Evolutionary conservation across 64 coral and sea anemone genomes (phyloP), one percentile per base, ranked within the genome.

Genomic region (Actinia tenebrosa): DNA sequence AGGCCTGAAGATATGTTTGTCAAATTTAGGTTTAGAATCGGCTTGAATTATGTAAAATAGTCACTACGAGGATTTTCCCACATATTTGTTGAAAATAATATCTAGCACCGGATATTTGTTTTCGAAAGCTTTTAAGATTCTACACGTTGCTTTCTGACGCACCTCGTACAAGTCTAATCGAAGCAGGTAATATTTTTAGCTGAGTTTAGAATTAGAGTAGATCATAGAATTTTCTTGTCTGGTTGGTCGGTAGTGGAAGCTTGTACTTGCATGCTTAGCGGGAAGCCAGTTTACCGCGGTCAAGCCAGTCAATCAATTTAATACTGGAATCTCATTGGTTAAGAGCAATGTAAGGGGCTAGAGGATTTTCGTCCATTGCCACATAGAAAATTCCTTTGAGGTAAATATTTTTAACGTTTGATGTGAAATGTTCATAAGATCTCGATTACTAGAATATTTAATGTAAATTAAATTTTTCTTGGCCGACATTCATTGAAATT

Each of bases 231-330:
- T 75, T 75, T 43, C 69, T 75, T 3, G 69, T 75, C 69, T 22
- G 79, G 79, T 81, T 81, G 79, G 79, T 18, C 10, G 15, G 44
- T 25, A 79, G 77, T 79, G 15, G 16, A 37, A 46, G 18, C 77
- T 43, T 45, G 30, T 46, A 17, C 15, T 53, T 53, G 22, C 50
- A 81, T 53, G 22, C 79, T 53, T 81, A 81, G 79, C 79, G 79
- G 79, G 79, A 81, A 81, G 79, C 45, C 79, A 81, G 45, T 20
- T 79, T 44, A 17, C 17, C 53, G 79, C 22, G 16, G 79, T 53
- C 16, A 18, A 53, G 45, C 46, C 16, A 81, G 79, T 81, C 79
- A 81, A 81, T 81, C 79, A 81, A 81, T 50, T 81, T 81, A 47
- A 14, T 81, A 45, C 50, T 81, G 22, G 18, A 45, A 19, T 81